Evolutionary conservation across 2,888 invertebrate species (phyloP), one percentile per base, ranked within the genome.

Genomic region (Cephus rjabovi): DNA sequence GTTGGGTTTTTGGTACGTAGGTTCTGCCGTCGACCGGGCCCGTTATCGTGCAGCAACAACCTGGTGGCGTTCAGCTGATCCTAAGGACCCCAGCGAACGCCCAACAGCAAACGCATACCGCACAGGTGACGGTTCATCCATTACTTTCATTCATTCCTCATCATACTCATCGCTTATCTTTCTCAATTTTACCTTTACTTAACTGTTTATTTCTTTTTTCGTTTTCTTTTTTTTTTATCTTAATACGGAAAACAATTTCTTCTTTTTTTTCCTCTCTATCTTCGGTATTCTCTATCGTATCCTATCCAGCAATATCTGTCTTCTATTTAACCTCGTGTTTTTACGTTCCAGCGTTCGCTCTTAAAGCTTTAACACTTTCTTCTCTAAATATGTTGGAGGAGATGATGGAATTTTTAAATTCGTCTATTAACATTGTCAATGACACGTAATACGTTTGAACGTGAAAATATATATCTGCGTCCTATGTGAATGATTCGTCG

Each of bases 21-120:
- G 91, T 91, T 84, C 88, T 92, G 82, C 91, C 92, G 80, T 91
- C 91, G 79, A 89, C 91, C 79, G 92, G 91, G 90, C 94, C 94
- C 75, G 93, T 95, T 81, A 90, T 95, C 86, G 93, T 94, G 81
- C 94, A 95, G 84, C 94, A 94, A 86, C 94, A 94, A 88, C 93
- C 95, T 75, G 95, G 95, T 85, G 95, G 95, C 74, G 95, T 96
- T 77, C 96, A 96, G 89, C 93, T 96, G 82, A 95, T 95, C 83
- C 92, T 96, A 84, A 93, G 95, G 85, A 95, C 95, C 79, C 95
- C 95, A 78, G 93, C 94, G 78, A 90, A 89, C 84, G 87, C 91
- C 81, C 91, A 91, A 84, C 91, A 91, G 87, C 91, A 91, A 90
- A 90, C 91, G 80, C 91, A 91, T 88, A 90, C 91, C 83, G 90